Evolutionary conservation across 2,797 vertebrate genomes (phyloP).

Genomic region (Botia almorhae): DNA sequence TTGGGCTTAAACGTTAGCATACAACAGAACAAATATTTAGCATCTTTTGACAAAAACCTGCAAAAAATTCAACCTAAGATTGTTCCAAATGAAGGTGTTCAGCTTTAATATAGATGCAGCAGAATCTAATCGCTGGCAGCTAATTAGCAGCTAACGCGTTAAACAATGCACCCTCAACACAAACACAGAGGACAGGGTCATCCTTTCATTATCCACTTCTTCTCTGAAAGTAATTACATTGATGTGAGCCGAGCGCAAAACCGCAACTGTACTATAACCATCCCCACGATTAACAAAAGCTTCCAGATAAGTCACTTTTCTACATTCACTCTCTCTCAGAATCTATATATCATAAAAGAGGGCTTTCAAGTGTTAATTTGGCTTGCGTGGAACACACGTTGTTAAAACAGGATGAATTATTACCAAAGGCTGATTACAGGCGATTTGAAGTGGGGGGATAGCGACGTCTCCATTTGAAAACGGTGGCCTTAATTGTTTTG

Average conservation of each 20-base stretch:
- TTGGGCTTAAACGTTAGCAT: too few species aligned
- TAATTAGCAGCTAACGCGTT: slow-evolving; percentile 71
- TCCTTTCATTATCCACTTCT: slow-evolving; percentile 74
- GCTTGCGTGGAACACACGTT: slow-evolving; percentile 71
- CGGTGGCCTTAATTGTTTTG: slow-evolving; percentile 91
- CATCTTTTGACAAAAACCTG: too few species aligned
- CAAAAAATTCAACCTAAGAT: not conserved
- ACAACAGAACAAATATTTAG: too few species aligned
- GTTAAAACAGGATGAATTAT: slow-evolving; percentile 80
- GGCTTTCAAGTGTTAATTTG: slow-evolving; percentile 81
- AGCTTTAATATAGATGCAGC: slow-evolving; percentile 59
- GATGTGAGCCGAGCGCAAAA: slow-evolving; percentile 72
- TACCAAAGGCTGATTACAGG: slow-evolving; percentile 78
- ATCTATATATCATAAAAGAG: slow-evolving; percentile 66
- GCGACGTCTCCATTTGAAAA: slow-evolving; percentile 76
- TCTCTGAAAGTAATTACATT: slow-evolving; percentile 77
- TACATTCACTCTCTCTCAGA: slow-evolving; percentile 59
- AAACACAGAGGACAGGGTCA: slow-evolving; percentile 70
- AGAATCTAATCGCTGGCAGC: slow-evolving; percentile 56
- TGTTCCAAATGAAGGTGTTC: not conserved
- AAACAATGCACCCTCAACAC: slow-evolving; percentile 76
- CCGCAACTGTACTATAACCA: slow-evolving; percentile 60
- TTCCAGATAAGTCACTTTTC: slow-evolving; percentile 67
- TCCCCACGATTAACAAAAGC: slow-evolving; percentile 73
- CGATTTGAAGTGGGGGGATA: slow-evolving; percentile 68